Evolutionary conservation across 2,113 vertebrate genomes (phyloP), one percentile per base, ranked within the genome.

Genomic region (Suncus etruscus): DNA sequence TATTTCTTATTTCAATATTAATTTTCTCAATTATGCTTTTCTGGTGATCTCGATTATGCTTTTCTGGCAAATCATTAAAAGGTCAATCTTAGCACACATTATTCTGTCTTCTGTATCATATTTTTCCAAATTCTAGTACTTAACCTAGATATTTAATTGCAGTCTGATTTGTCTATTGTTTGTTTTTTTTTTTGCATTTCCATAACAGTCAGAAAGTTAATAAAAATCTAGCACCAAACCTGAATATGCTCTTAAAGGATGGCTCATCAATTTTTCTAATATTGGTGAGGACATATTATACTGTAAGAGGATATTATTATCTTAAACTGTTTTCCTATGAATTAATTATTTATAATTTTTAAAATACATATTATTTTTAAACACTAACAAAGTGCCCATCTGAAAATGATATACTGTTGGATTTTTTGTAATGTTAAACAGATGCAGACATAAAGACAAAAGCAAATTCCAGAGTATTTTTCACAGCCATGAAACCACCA

Each of bases 391-490:
- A 94, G 74, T 86, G 11, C 47, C 58, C 51, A 88, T 91, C 51
- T 90, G 86, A 92, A 95, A 94, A 91, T 47, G 70, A 91, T 84
- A 63, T 45, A 69, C 68, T 83, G 8, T 48, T 94, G 54, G 51
- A 90, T 91, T 10, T 31, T 94, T 61, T 74, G 45, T 88, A 82
- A 94, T 75, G 22, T 89, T 94, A 94, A 96, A 81, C 92, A 94
- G 93, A 93, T 86, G 83, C 83, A 94, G 88, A 87, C 87, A 86
- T 86, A 92, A 89, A 93, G 89, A 95, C 66, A 93, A 95, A 96
- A 94, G 78, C 61, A 92, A 94, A 95, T 93, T 89, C 91, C 70
- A 65, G 51, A 76, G 66, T 95, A 91, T 61, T 92, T 95, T 86
- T 61, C 89, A n/a, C 72, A 95, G 87, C 68, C 65, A 58, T 85